Conservation (phyloP, 1,140 invertebrate genomes). For the Leguminivora glycinivorella region DNA sequence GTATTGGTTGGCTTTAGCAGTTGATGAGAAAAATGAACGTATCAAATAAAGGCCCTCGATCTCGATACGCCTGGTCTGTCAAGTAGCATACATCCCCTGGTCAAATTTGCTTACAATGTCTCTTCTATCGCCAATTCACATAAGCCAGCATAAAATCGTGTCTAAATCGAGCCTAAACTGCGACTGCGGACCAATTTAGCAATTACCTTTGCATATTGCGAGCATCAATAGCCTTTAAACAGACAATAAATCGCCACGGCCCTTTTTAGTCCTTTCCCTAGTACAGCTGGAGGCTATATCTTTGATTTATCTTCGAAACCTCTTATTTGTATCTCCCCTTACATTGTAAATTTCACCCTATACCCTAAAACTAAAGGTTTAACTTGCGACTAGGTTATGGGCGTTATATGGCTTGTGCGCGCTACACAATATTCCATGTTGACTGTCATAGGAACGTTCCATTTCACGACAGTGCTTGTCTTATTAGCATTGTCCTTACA, state of each 20-base stretch:
- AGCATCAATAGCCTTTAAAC: constrained; percentile 15
- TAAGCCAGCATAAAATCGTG: not conserved
- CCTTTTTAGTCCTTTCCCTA: constrained; percentile 24
- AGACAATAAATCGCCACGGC: constrained; percentile 17
- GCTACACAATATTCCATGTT: constrained; percentile 37
- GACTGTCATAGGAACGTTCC: constrained; percentile 58
- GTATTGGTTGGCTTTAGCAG: no score
- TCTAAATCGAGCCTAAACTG: constrained; percentile 16
- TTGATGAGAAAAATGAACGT: no score
- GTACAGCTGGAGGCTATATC: constrained; percentile 12
- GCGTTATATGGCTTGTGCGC: not conserved
- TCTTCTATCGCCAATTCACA: not conserved
- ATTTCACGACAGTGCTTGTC: constrained; percentile 60
- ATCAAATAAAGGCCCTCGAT: no score
- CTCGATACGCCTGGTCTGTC: not conserved
- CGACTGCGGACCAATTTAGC: constrained; percentile 7
- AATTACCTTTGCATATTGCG: constrained; percentile 24
- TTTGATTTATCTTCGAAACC: not conserved
- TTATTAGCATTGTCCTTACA: constrained; percentile 66
- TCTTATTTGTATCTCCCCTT: not conserved
- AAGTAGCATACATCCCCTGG: not conserved
- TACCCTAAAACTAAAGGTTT: not conserved
- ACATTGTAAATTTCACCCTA: not conserved
- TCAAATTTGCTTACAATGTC: not conserved
- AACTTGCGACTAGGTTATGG: not conserved